Conservation (phyloP, 2,113 vertebrate species). For the Tychaedon coryphoeus region DNA sequence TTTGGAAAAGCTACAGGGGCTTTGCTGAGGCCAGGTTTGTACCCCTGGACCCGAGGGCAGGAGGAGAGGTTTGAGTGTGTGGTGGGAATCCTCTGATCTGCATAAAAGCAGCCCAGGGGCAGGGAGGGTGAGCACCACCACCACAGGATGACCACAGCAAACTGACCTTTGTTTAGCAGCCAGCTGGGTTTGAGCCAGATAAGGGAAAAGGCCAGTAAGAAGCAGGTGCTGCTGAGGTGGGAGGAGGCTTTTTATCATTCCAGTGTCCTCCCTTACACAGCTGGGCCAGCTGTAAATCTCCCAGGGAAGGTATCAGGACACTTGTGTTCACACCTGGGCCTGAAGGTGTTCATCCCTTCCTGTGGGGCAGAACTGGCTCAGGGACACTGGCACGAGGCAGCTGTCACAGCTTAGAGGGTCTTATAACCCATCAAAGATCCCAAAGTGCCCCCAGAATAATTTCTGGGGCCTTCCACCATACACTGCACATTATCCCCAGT, state of each 20-base stretch:
- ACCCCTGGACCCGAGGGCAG: background rate
- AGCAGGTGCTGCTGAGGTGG: background rate
- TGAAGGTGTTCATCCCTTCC: background rate
- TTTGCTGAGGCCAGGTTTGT: background rate
- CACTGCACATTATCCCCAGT: background rate
- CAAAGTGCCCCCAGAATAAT: rapidly evolving
- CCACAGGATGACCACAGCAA: background rate
- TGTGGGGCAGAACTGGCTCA: background rate
- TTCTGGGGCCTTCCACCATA: background rate
- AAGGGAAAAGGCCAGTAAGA: background rate
- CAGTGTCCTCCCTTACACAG: background rate
- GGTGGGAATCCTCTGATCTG: background rate
- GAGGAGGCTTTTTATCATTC: background rate
- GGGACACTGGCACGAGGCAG: rapidly evolving
- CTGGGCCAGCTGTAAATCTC: background rate
- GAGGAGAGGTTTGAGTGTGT: background rate
- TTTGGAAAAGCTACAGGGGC: background rate
- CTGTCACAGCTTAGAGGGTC: background rate
- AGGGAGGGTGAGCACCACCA: background rate
- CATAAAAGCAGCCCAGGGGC: background rate
- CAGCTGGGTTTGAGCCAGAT: background rate
- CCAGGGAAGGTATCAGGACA: background rate
- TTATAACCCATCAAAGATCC: background rate
- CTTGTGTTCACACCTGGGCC: background rate
- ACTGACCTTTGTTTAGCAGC: background rate